These are phyloP conservation scores for Phyllotis vaccarum DNA, from an alignment of 2,797 vertebrate genomes.

Conservation along the genomic window DNA sequence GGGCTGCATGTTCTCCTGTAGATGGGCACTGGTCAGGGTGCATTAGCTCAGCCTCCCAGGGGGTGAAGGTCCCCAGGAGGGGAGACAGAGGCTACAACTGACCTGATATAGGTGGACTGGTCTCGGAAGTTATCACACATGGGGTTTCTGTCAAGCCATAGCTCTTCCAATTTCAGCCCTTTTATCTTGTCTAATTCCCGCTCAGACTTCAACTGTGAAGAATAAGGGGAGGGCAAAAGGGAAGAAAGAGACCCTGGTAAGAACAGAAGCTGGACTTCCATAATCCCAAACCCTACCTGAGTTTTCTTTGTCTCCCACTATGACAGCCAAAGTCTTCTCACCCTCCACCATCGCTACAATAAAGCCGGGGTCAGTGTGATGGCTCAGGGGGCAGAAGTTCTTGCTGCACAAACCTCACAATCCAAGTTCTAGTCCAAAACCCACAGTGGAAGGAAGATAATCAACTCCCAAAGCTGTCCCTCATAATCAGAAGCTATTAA, in stretches of 20 bases:
- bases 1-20: constrained; percentile 77
- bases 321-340: background rate
- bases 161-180: constrained; percentile 93
- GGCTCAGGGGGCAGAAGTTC: background rate
- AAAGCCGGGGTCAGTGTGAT: background rate
- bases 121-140: constrained; percentile 93
- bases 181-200: constrained; percentile 94
- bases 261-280: background rate
- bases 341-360: background rate
- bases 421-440: background rate
- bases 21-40: constrained; percentile 76
- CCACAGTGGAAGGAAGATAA: background rate
- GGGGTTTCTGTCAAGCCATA: constrained; percentile 94
- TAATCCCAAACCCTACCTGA: background rate
- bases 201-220: constrained; percentile 91
- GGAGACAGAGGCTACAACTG: constrained; percentile 78
- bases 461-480: background rate
- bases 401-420: background rate
- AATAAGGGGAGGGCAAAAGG: background rate
- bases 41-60: constrained; percentile 77
- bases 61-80: constrained; percentile 81
- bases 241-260: background rate
- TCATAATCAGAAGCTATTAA: background rate
- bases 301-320: background rate
- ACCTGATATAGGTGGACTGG: constrained; percentile 95